Evolutionary conservation across 1,140 invertebrate species (phyloP).

Genomic region (Paralvinella palmiformis): DNA sequence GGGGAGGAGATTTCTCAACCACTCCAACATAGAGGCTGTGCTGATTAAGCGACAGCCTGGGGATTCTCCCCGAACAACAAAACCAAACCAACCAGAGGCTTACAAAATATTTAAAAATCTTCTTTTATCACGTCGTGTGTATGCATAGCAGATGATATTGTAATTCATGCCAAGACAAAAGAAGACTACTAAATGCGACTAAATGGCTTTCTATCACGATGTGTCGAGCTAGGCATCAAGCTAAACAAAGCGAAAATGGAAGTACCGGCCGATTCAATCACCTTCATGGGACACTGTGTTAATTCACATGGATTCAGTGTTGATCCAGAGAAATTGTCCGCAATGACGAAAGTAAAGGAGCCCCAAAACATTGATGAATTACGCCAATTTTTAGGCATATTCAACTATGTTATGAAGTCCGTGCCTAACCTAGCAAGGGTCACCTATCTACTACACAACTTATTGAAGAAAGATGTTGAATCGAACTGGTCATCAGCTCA

Average conservation of each 20-base stretch:
- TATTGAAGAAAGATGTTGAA: slow-evolving; percentile 5
- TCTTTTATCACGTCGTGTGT: too few relatives aligned
- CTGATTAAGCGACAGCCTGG: too few relatives aligned
- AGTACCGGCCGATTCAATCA: not conserved
- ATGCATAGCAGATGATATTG: too few relatives aligned
- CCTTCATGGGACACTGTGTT: slow-evolving; percentile 32
- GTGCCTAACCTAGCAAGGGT: slow-evolving; percentile 11
- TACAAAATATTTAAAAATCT: too few relatives aligned
- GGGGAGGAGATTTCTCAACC: too few relatives aligned
- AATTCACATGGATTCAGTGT: slow-evolving; percentile 39
- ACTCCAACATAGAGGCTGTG: too few relatives aligned
- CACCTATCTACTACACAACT: not conserved
- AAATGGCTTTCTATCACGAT: slow-evolving; percentile 39
- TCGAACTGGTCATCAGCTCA: slow-evolving; percentile 19
- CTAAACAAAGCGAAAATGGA: slow-evolving; percentile 40
- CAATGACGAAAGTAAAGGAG: slow-evolving; percentile 27
- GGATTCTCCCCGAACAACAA: too few relatives aligned
- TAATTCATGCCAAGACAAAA: too few relatives aligned
- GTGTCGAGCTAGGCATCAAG: slow-evolving; percentile 34
- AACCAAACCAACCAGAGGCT: too few relatives aligned
- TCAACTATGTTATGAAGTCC: slow-evolving; percentile 28
- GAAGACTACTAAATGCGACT: too few relatives aligned
- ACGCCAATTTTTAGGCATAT: slow-evolving; percentile 26
- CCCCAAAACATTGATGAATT: slow-evolving; percentile 23
- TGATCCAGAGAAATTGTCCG: slow-evolving; percentile 43